Evolutionary conservation across 2,797 vertebrate genomes (phyloP).

Genomic region (Trematocara caparti): DNA sequence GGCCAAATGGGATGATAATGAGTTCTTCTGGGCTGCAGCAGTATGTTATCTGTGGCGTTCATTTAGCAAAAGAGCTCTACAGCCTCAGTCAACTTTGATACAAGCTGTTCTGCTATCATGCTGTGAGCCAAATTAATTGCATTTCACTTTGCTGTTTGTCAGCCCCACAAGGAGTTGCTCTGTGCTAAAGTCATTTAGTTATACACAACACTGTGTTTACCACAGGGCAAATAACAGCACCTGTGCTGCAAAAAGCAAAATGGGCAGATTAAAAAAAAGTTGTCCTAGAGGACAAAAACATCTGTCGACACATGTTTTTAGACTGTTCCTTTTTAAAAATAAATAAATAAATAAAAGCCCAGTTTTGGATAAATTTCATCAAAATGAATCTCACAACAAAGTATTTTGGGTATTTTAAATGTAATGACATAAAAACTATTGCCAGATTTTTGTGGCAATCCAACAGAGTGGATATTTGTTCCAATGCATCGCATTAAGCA

Average conservation of each 20-base stretch:
- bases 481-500: not conserved
- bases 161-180: not conserved
- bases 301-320: not conserved
- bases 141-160: conserved; percentile 27
- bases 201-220: conserved; percentile 8
- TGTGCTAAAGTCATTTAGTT: conserved; percentile 3
- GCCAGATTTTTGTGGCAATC: not conserved
- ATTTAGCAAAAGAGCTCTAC: conserved; percentile 10
- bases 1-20: conserved; percentile 20
- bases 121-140: conserved; percentile 44
- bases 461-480: not conserved
- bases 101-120: conserved; percentile 27
- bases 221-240: conserved; percentile 4
- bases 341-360: not conserved
- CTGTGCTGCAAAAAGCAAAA: not conserved
- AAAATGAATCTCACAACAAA: not conserved
- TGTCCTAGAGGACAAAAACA: not conserved
- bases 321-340: not conserved
- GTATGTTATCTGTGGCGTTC: conserved; percentile 15
- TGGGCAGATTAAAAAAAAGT: not conserved
- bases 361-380: not conserved
- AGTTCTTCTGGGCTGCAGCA: conserved; percentile 9
- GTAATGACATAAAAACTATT: not conserved
- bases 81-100: conserved; percentile 36
- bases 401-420: not conserved